Evolutionary conservation across 2,797 vertebrate species (phyloP), one percentile per base, ranked within the genome.

Genomic region (Acanthis flammea): DNA sequence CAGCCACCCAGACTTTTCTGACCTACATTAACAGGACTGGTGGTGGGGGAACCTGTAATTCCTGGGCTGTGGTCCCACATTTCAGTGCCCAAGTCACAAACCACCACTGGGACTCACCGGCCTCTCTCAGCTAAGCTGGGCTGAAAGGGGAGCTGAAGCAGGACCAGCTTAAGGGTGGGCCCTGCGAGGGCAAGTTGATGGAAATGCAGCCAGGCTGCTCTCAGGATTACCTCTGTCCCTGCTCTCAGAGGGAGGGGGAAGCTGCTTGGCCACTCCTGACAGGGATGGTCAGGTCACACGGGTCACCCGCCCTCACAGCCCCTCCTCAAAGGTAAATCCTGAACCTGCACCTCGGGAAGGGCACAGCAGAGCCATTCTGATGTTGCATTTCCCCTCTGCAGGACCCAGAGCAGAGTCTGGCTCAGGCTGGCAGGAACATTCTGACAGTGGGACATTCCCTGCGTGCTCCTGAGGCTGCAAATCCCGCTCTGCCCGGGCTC

Each of bases 301-400:
- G 48, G 44, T 12, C 37, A 8, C 25, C 37, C 50, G 42, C 50
- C 37, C 37, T 19, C 53, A 65, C 17, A 48, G 0, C 30, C 33
- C 23, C 66, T 28, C 4, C 4, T n/a, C 28, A 72, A 37, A 82
- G 33, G 51, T 2, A 60, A 51, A 37, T 39, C 60, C 66, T 16
- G 58, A 19, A 0, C 12, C 48, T 17, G 57, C 1, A 0, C 33
- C 48, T 50, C 24, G 50, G 48, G 22, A 58, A 31, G 62, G 35
- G 53, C 82, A 41, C 45, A 9, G 2, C 21, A 27, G 62, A 37
- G 66, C 8, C 3, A 0, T 33, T 51, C 13, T 28, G 61, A 53
- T 0, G 0, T 8, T 22, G 31, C 25, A 4, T 63, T 73, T 50
- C 18, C 10, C 21, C 14, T 41, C 28, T 6, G 33, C 35, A 35